These are phyloP conservation scores for Stenodera caucasica DNA, from an alignment of 2,888 invertebrate genomes.

Conservation along the genomic window DNA sequence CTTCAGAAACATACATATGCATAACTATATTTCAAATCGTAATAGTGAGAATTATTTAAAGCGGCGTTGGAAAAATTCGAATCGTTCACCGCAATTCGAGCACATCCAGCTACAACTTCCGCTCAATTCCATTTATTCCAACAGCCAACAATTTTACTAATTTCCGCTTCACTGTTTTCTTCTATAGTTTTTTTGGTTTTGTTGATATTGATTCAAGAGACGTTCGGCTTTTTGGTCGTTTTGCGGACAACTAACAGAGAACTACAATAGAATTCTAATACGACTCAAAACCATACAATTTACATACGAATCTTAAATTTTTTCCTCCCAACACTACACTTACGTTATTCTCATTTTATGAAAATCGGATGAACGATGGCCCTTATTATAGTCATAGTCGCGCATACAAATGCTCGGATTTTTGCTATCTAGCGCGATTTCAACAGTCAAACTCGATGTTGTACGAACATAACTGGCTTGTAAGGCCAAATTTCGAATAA, in stretches of 20 bases:
- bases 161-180: not conserved
- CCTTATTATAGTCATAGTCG: not conserved
- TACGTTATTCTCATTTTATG: slow-evolving; percentile 3
- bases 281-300: not conserved
- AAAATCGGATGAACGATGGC: slow-evolving; percentile 7
- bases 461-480: too few species aligned
- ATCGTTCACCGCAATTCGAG: not conserved
- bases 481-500: too few species aligned
- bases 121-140: not conserved
- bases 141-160: not conserved
- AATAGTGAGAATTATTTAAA: too few species aligned
- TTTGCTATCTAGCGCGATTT: too few species aligned
- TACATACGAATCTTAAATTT: not conserved
- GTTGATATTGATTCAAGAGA: not conserved
- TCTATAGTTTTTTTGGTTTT: not conserved
- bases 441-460: too few species aligned
- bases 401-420: not conserved
- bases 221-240: not conserved
- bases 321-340: not conserved
- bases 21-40: not conserved
- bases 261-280: slow-evolving; percentile 5
- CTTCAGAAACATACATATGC: not conserved
- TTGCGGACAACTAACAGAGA: not conserved
- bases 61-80: not conserved
- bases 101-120: not conserved